phyloP scores from a whole-genome alignment of 2,113 vertebrate genomes.

The Calyptomena viridis region DNA sequence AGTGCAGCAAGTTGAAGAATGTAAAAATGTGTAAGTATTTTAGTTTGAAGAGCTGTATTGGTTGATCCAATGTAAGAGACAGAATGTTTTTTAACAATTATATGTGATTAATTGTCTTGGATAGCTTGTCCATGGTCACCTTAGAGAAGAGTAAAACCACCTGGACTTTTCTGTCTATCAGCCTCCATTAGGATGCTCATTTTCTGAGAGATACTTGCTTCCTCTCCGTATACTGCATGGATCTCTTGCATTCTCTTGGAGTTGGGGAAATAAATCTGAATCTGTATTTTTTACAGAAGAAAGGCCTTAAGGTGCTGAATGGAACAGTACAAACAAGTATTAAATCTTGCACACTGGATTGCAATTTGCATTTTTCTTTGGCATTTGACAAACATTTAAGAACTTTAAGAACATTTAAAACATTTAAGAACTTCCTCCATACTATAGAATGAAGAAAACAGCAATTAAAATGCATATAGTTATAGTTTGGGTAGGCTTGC shows the following conservation, averaged over 20 bases:
- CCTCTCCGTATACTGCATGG: neutral
- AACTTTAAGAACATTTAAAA: no score
- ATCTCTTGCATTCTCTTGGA: neutral
- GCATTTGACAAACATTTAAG: neutral
- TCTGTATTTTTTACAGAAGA: neutral
- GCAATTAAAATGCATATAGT: neutral
- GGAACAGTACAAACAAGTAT: neutral
- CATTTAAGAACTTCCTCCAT: neutral
- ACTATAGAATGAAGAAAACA: neutral
- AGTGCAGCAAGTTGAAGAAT: neutral
- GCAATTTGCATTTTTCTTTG: neutral
- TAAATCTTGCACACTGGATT: neutral
- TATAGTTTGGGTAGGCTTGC: neutral
- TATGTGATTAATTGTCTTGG: neutral
- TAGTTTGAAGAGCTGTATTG: neutral
- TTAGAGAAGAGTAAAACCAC: neutral
- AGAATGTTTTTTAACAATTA: neutral
- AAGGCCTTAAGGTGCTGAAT: neutral
- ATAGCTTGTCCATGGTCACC: neutral
- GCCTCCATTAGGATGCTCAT: neutral
- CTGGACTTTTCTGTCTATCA: neutral
- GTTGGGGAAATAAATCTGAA: neutral
- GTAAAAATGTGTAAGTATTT: neutral
- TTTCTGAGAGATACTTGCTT: neutral
- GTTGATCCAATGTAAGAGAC: neutral